Conservation (phyloP, 1,140 invertebrate species). For the Drosophila bipectinata region DNA sequence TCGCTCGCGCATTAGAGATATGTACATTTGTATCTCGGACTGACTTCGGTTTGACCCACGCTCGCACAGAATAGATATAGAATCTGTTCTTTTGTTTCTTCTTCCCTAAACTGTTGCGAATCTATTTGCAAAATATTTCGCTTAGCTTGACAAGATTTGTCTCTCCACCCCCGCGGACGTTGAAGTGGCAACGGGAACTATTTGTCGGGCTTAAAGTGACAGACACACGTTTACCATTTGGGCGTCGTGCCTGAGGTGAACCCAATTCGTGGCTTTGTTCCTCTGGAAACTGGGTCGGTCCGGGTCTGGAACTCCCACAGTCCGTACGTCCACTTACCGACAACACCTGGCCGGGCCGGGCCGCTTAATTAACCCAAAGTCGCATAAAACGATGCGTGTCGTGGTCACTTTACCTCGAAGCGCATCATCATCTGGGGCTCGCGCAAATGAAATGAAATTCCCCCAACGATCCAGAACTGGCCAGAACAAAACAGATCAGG, state of each 20-base stretch:
- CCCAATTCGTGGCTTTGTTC: conserved; percentile 63
- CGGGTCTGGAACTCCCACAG: conserved; percentile 5
- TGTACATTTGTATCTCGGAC: conserved; percentile 39
- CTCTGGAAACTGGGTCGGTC: conserved; percentile 39
- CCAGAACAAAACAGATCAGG: conserved; percentile 28
- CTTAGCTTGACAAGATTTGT: conserved; percentile 47
- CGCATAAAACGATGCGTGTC: conserved; percentile 65
- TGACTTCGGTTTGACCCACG: conserved; percentile 56
- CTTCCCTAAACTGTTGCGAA: conserved; percentile 57
- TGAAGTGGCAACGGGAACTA: conserved; percentile 18
- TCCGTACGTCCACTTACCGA: conserved; percentile 6
- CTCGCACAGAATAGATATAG: conserved; percentile 8
- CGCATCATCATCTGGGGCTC: conserved; percentile 41
- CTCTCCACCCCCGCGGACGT: conserved; percentile 23
- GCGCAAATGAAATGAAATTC: conserved; percentile 41
- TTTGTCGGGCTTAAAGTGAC: conserved; percentile 70
- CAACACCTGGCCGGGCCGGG: conserved; percentile 49
- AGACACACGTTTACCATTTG: conserved; percentile 62
- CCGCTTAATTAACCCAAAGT: conserved; percentile 68
- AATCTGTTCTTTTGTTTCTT: conserved; percentile 28
- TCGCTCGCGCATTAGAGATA: conserved; percentile 25
- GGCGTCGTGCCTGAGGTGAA: conserved; percentile 49
- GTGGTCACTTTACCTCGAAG: conserved; percentile 53
- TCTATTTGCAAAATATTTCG: conserved; percentile 69
- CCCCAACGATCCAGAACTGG: conserved; percentile 1